Evolutionary conservation across 2,113 vertebrate genomes (phyloP), one percentile per base, ranked within the genome.

Genomic region (cattle (Bos taurus)): DNA sequence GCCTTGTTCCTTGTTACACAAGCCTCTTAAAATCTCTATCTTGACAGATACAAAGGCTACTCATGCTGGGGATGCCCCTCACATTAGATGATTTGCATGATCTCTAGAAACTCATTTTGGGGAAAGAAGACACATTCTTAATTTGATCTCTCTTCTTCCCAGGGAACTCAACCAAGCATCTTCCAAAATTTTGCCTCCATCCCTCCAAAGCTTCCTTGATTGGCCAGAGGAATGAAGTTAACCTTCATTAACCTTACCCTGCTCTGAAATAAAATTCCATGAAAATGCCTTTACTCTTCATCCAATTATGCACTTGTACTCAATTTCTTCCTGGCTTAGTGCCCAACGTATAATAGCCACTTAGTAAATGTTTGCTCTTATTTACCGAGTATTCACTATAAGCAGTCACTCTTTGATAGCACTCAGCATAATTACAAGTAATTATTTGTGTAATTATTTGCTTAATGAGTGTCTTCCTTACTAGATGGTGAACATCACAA

Each of bases 311-410:
- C 2, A 85, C 30, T 96, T 96, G 80, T 21, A 90, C 84, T 95
- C 50, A 84, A 74, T 92, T 87, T 52, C 93, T 60, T 96, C 48
- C 46, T 97, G 92, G 94, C 64, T 90, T 74, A 92, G 62, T 60
- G 78, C 90, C 89, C 62, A 97, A 90, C 30, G 95, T 15, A n/a
- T 94, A 96, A 97, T 48, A 92, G 56, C n/a, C 74, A 88, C 62
- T 92, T 94, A 85, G 90, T 95, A 98, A 97, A 97, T 96, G 97
- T 94, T 97, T 97, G 36, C 13, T 94, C 56, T 88, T 81, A 94
- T 97, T 98, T 91, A 94, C n/a, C 52, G 54, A 90, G n/a, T 56
- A 92, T 92, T 96, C 43, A 82, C 85, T 96, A 67, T 74, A 89
- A 94, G 56, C 19, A 94, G 81, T 81, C 81, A 85, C 15, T 94